These are phyloP conservation scores for Lemur catta DNA, from an alignment of 2,797 vertebrate genomes.

Conservation along the genomic window DNA sequence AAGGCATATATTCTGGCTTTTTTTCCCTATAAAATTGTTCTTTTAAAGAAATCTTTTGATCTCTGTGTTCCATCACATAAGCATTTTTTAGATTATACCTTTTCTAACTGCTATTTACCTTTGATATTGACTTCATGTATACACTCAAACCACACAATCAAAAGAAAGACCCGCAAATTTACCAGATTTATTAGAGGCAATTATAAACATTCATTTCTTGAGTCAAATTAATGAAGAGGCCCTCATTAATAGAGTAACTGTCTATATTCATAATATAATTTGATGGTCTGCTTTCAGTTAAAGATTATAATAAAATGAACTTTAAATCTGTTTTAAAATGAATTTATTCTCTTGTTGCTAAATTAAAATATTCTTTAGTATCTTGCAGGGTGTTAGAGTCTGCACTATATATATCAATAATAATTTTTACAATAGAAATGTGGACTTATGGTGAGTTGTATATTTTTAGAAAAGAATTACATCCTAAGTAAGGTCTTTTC, in stretches of 20 bases:
- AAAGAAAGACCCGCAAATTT: neutral
- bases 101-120: neutral
- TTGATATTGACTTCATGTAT: neutral
- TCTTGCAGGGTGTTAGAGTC: neutral
- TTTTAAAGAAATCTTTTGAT: constrained; percentile 38
- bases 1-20: neutral
- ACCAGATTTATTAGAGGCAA: neutral
- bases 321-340: constrained; percentile 7
- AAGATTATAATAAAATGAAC: neutral
- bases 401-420: neutral
- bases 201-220: neutral
- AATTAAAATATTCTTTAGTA: constrained; percentile 12
- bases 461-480: neutral
- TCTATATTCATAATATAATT: neutral
- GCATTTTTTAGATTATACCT: neutral
- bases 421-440: neutral
- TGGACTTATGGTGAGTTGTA: neutral
- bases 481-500: neutral
- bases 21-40: neutral
- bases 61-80: neutral
- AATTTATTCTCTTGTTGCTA: neutral
- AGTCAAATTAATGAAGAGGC: neutral
- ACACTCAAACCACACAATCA: neutral
- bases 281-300: neutral
- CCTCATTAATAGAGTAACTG: neutral